These are phyloP conservation scores for Pseudachorutes palmiensis DNA, from an alignment of 1,140 invertebrate species.

Conservation along the genomic window DNA sequence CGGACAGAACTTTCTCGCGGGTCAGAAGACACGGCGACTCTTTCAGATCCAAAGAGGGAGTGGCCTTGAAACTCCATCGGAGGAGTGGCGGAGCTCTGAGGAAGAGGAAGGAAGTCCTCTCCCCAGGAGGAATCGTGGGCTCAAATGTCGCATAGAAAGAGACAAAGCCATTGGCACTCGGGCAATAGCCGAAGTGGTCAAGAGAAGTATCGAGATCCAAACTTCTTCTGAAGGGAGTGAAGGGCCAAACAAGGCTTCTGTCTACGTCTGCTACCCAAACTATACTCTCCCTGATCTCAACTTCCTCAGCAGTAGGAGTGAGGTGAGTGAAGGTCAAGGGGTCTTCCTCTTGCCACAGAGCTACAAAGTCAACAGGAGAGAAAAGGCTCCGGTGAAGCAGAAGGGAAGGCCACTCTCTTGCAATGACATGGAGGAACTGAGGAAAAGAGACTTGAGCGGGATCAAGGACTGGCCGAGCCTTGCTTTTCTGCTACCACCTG, in stretches of 20 bases:
- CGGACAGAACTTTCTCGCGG: conserved; percentile 6
- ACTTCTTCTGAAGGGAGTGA: conserved; percentile 15
- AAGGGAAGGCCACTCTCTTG: conserved; percentile 63
- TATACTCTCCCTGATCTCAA: conserved; percentile 80
- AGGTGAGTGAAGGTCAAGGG: conserved; percentile 41
- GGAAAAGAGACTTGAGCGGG: conserved; percentile 68
- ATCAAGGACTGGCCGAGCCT: conserved; percentile 85
- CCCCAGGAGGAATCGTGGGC: conserved; percentile 8
- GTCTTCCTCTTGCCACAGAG: conserved; percentile 51
- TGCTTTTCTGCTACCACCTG: conserved; percentile 70
- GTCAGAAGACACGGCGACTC: conserved; percentile 18
- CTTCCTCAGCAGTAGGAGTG: conserved; percentile 55
- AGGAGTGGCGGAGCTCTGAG: not conserved
- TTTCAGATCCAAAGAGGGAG: conserved; percentile 13
- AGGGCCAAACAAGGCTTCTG: conserved; percentile 44
- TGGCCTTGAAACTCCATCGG: not conserved
- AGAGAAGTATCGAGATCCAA: conserved; percentile 34
- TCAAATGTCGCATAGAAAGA: conserved; percentile 6
- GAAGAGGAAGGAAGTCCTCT: not conserved
- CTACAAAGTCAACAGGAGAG: conserved; percentile 40
- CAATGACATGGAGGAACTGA: conserved; percentile 69
- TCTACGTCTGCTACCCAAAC: conserved; percentile 85
- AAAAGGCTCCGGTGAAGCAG: conserved; percentile 16
- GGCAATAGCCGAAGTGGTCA: conserved; percentile 30
- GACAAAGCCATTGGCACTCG: conserved; percentile 18